Percentiles rank a stretch among this genome's conserved stretches.
Evolutionary conservation across 1,140 invertebrate genomes (phyloP).

Genomic region (Brachionus manjavacas): DNA sequence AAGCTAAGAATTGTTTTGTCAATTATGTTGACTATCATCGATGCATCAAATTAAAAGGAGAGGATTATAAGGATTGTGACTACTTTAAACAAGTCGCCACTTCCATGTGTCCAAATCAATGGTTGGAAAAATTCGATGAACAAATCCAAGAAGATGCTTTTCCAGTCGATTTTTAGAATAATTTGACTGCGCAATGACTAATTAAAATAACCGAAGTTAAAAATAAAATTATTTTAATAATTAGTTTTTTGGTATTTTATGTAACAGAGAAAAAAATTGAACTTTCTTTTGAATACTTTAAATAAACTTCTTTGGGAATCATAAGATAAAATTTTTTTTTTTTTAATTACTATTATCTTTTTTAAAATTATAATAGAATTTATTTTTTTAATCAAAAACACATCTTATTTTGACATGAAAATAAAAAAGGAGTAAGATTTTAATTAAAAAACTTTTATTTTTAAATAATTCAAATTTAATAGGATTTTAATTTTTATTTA

Average conservation of each 20-base stretch:
- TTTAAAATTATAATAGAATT: not conserved
- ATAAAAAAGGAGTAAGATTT: too few species aligned
- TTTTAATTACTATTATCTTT: not conserved
- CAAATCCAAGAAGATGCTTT: slow-evolving; percentile 37
- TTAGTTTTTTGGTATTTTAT: slow-evolving; percentile 11
- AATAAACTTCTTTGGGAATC: not conserved
- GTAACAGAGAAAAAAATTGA: not conserved
- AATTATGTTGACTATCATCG: slow-evolving; percentile 44
- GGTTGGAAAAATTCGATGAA: slow-evolving; percentile 37
- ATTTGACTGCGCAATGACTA: not conserved
- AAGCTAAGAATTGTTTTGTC: slow-evolving; percentile 41
- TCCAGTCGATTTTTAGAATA: slow-evolving; percentile 33
- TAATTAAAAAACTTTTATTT: too few species aligned
- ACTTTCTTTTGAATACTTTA: not conserved
- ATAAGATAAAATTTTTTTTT: not conserved
- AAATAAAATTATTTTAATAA: not conserved
- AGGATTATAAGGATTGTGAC: slow-evolving; percentile 38
- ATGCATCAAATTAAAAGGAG: slow-evolving; percentile 19
- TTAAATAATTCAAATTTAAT: too few species aligned
- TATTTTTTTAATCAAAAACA: not conserved
- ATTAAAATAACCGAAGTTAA: slow-evolving; percentile 11
- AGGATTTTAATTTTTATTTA: too few species aligned
- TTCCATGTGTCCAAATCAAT: slow-evolving; percentile 31
- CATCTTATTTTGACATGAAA: not conserved
- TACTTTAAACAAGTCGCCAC: slow-evolving; percentile 42